Evolutionary conservation across 2,797 vertebrate species (phyloP).

Genomic region (Eutrigla gurnardus): DNA sequence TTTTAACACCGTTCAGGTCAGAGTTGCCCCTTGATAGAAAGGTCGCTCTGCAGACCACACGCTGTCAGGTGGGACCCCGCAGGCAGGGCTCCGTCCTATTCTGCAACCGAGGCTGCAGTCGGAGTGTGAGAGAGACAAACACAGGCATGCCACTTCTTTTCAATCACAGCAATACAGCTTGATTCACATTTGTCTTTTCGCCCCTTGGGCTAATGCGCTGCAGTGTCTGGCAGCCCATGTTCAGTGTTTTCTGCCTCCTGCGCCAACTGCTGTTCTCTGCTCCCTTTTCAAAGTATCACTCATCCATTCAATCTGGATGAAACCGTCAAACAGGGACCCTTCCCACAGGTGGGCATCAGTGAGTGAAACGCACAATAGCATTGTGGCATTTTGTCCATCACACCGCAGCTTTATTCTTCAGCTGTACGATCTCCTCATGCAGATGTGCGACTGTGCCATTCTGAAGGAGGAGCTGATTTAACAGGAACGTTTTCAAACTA

Average conservation of each 20-base stretch:
- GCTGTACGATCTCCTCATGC: neutral
- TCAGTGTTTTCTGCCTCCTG: constrained; percentile 7
- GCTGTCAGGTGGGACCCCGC: constrained; percentile 36
- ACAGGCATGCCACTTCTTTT: constrained; percentile 39
- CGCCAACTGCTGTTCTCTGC: constrained; percentile 5
- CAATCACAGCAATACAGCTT: constrained; percentile 25
- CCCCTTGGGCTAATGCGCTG: neutral
- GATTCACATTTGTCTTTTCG: constrained; percentile 33
- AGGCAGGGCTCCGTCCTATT: constrained; percentile 14
- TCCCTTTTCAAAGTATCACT: neutral
- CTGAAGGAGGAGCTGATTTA: neutral
- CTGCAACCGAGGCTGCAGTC: constrained; percentile 22
- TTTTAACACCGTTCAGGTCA: constrained; percentile 55
- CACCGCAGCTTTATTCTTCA: constrained; percentile 2
- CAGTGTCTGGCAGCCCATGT: constrained; percentile 6
- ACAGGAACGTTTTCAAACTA: neutral
- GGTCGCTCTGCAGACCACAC: constrained; percentile 53
- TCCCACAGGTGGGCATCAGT: neutral
- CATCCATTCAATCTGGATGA: constrained; percentile 29
- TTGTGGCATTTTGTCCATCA: neutral
- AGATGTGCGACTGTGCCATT: neutral
- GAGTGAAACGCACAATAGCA: neutral
- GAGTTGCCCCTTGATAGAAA: constrained; percentile 49
- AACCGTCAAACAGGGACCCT: neutral
- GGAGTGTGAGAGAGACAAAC: constrained; percentile 18